Percentiles rank a stretch among this genome's conserved stretches.
These are phyloP conservation scores for Carposina sasakii DNA, from an alignment of 1,140 invertebrate genomes.

Conservation along the genomic window DNA sequence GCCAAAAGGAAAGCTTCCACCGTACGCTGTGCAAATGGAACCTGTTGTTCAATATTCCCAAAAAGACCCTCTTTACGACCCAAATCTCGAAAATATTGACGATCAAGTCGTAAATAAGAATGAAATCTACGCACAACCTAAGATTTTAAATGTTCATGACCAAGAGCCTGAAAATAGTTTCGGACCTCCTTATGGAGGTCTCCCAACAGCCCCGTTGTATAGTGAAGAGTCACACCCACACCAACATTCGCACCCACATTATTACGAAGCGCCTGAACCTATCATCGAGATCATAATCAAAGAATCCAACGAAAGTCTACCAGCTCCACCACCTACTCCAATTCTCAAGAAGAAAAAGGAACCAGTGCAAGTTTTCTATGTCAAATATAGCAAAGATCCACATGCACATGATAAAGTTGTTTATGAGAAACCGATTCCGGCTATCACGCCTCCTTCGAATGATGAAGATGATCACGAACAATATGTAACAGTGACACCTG, in stretches of 20 bases:
- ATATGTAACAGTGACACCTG: slow-evolving; percentile 58
- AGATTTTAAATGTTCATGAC: slow-evolving; percentile 73
- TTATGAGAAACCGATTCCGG: slow-evolving; percentile 84
- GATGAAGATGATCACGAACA: slow-evolving; percentile 72
- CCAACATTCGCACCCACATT: slow-evolving; percentile 73
- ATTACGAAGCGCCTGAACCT: slow-evolving; percentile 86
- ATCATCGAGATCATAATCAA: slow-evolving; percentile 94
- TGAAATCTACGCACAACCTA: slow-evolving; percentile 69
- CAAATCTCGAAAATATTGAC: slow-evolving; percentile 58
- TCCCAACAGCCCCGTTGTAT: slow-evolving; percentile 68
- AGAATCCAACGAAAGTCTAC: slow-evolving; percentile 87
- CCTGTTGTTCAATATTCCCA: slow-evolving; percentile 85
- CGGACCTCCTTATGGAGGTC: slow-evolving; percentile 53
- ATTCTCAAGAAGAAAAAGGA: slow-evolving; percentile 80
- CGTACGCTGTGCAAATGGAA: slow-evolving; percentile 86
- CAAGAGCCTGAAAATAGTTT: slow-evolving; percentile 63
- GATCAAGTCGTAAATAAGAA: slow-evolving; percentile 63
- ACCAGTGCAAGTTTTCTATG: slow-evolving; percentile 91
- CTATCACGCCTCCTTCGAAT: slow-evolving; percentile 78
- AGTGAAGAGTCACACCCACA: slow-evolving; percentile 71
- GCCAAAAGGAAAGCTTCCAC: slow-evolving; percentile 70
- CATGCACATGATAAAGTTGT: slow-evolving; percentile 80
- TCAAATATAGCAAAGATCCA: slow-evolving; percentile 89
- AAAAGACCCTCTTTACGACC: slow-evolving; percentile 82
- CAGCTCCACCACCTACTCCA: slow-evolving; percentile 75